phyloP scores from a whole-genome alignment of 2,888 invertebrate genomes.

The Ellobium chinense region DNA sequence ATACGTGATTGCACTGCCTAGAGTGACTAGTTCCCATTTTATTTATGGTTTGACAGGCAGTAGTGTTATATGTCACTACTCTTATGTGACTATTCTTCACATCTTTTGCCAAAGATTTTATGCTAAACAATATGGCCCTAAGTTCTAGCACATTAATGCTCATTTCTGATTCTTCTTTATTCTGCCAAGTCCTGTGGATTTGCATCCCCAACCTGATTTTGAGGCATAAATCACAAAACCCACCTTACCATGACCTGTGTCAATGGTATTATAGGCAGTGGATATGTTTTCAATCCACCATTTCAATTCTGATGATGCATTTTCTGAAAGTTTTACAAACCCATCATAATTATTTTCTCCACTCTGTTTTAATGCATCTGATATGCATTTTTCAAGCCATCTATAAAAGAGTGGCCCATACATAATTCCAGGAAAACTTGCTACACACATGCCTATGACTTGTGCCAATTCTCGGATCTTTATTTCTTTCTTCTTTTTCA shows the following conservation, averaged over 20 bases:
- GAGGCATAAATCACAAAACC: background rate
- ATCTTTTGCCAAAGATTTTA: background rate
- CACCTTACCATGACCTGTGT: background rate
- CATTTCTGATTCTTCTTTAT: background rate
- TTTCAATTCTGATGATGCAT: too few relatives aligned
- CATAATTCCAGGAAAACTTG: too few relatives aligned
- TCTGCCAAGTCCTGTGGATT: background rate
- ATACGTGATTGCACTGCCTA: constrained; percentile 4
- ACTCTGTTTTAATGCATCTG: too few relatives aligned
- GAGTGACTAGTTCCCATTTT: constrained; percentile 40
- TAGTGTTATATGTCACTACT: constrained; percentile 31
- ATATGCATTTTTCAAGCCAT: too few relatives aligned
- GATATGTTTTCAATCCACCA: background rate
- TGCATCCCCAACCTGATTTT: background rate
- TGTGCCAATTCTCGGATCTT: too few relatives aligned
- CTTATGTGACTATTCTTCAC: background rate
- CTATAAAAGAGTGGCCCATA: too few relatives aligned
- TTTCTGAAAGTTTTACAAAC: too few relatives aligned
- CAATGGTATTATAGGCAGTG: background rate
- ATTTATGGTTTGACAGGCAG: constrained; percentile 28
- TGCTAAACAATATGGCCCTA: background rate
- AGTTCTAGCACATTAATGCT: constrained; percentile 10
- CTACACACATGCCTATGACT: too few relatives aligned
- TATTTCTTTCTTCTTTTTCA: too few relatives aligned
- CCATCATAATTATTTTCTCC: too few relatives aligned